Conservation (phyloP, 2,113 vertebrate genomes). For the Lagopus muta region DNA sequence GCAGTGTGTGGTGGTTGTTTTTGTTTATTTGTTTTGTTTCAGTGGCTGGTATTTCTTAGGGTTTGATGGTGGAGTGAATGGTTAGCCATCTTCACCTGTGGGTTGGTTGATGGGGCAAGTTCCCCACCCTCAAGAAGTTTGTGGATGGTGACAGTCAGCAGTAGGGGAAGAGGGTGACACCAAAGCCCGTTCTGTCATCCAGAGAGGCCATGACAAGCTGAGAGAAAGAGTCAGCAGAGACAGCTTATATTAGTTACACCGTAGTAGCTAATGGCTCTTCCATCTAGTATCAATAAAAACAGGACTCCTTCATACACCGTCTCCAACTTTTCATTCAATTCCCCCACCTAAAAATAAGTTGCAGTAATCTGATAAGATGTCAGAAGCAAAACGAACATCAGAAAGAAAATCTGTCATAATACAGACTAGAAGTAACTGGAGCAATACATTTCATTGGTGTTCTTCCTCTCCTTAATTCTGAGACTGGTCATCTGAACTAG, state of each 20-base stretch:
- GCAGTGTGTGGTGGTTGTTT: too few species aligned
- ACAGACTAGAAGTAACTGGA: neutral
- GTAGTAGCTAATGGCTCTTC: neutral
- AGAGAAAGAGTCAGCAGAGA: neutral
- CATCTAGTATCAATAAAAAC: neutral
- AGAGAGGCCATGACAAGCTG: neutral
- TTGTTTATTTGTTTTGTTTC: too few species aligned
- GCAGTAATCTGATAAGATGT: slow-evolving; percentile 36
- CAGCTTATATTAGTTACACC: neutral
- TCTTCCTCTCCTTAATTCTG: neutral
- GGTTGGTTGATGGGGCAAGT: neutral
- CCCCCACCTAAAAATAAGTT: slow-evolving; percentile 48
- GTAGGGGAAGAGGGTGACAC: neutral
- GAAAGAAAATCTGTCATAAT: slow-evolving; percentile 56
- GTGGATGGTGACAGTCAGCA: neutral
- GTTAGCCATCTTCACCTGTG: neutral
- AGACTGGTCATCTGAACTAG: neutral
- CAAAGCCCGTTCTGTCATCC: neutral
- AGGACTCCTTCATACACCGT: neutral
- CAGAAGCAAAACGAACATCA: slow-evolving; percentile 52
- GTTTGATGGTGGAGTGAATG: neutral
- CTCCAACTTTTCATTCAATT: slow-evolving; percentile 35
- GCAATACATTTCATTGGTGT: neutral
- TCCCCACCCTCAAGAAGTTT: neutral
- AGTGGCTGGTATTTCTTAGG: neutral